Conservation (phyloP, 2,113 vertebrate species). For the Machaerirhynchus nigripectus region DNA sequence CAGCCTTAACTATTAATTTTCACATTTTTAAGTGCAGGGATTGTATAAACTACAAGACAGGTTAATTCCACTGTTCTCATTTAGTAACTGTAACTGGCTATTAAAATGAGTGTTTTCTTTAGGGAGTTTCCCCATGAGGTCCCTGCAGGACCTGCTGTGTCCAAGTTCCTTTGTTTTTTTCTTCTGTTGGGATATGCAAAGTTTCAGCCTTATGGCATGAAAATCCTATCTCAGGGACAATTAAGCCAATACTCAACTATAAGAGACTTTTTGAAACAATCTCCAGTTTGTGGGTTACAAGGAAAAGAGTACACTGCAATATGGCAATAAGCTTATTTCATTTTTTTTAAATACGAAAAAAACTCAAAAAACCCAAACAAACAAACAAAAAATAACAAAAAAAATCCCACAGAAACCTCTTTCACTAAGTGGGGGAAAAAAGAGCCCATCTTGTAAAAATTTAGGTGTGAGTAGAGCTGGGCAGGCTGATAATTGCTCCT, state of each 20-base stretch:
- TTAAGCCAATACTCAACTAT: background rate
- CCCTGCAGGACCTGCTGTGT: background rate
- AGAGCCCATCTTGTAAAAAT: background rate
- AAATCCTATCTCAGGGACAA: background rate
- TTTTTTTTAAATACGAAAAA: background rate
- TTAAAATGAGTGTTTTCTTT: background rate
- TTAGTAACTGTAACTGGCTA: background rate
- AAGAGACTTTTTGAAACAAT: background rate
- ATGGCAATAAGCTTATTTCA: background rate
- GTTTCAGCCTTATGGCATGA: background rate
- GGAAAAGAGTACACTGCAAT: background rate
- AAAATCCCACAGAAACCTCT: accelerated
- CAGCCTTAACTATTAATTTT: constrained; percentile 3
- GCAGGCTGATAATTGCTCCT: background rate
- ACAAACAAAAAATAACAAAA: background rate
- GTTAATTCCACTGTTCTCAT: background rate
- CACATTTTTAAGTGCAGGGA: background rate
- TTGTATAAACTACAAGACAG: background rate
- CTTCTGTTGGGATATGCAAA: background rate
- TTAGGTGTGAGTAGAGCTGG: background rate
- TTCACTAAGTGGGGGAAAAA: background rate
- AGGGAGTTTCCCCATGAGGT: background rate
- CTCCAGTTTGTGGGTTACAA: background rate
- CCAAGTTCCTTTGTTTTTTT: background rate
- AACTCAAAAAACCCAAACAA: background rate